phyloP scores from a whole-genome alignment of 2,113 vertebrate genomes.

The Puntigrus tetrazona region DNA sequence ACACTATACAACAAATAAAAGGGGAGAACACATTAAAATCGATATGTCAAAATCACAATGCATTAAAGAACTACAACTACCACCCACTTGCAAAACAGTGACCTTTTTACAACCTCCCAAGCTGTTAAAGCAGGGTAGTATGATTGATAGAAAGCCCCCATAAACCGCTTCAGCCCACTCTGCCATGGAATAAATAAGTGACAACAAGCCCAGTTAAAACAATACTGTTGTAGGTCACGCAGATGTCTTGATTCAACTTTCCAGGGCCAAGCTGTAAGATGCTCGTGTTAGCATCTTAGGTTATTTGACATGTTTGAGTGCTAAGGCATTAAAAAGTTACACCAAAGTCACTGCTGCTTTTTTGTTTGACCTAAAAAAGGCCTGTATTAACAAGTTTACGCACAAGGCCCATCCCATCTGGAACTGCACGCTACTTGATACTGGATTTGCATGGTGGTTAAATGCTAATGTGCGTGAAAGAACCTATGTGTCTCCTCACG shows the following conservation, averaged over 20 bases:
- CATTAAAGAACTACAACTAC: not conserved
- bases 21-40: not conserved
- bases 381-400: not conserved
- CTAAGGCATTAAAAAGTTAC: not conserved
- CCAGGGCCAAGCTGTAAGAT: not conserved
- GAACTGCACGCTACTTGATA: not conserved
- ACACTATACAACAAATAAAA: not conserved
- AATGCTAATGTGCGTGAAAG: constrained; percentile 2
- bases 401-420: too few relatives aligned
- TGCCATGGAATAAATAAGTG: not conserved
- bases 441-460: constrained; percentile 4
- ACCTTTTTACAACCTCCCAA: not conserved
- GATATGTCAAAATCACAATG: not conserved
- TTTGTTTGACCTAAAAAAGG: not conserved
- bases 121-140: not conserved
- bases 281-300: not conserved
- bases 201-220: not conserved
- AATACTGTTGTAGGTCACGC: not conserved
- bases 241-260: not conserved
- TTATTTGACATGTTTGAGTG: not conserved
- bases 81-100: not conserved
- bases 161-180: not conserved
- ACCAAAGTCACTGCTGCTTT: not conserved
- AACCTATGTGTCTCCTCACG: constrained; percentile 45
- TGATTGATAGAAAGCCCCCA: not conserved